These are phyloP conservation scores for Sparidentex hasta DNA, from an alignment of 2,797 vertebrate genomes.

Conservation along the genomic window DNA sequence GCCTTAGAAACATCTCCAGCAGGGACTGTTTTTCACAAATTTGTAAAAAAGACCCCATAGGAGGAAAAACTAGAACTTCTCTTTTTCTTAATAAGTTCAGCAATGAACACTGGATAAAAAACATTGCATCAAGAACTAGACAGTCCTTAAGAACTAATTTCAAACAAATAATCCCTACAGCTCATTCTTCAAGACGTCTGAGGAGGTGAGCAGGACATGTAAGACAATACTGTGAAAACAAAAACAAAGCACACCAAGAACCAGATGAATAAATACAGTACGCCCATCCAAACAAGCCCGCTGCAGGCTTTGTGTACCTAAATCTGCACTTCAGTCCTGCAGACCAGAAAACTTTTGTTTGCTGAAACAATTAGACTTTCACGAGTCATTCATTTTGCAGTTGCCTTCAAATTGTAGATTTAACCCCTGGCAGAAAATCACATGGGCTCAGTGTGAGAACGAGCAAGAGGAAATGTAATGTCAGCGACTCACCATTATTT, in stretches of 20 bases:
- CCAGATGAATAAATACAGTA: constrained; percentile 40
- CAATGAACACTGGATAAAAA: not conserved
- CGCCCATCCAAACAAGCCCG: constrained; percentile 14
- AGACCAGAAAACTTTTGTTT: not conserved
- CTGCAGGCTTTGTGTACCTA: constrained; percentile 17
- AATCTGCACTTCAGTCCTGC: not conserved
- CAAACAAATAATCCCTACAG: constrained; percentile 1
- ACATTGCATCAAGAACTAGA: not conserved
- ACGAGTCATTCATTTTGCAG: constrained; percentile 12
- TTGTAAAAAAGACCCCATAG: not conserved
- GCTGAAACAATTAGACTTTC: not conserved
- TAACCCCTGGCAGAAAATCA: not conserved
- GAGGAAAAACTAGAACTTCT: not conserved
- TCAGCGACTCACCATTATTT: constrained; percentile 94
- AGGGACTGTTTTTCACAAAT: not conserved
- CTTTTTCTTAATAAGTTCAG: not conserved
- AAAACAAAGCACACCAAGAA: constrained; percentile 32
- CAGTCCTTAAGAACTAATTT: not conserved
- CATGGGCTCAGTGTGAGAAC: not conserved
- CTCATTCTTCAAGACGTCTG: constrained; percentile 3
- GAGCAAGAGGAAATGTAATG: not conserved
- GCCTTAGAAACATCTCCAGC: too few relatives aligned
- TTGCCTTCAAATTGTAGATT: constrained; percentile 2
- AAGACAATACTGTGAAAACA: constrained; percentile 45
- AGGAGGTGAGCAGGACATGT: constrained; percentile 17